Conservation (phyloP, 2,797 vertebrate species). For the Paedocypris micromegethes region DNA sequence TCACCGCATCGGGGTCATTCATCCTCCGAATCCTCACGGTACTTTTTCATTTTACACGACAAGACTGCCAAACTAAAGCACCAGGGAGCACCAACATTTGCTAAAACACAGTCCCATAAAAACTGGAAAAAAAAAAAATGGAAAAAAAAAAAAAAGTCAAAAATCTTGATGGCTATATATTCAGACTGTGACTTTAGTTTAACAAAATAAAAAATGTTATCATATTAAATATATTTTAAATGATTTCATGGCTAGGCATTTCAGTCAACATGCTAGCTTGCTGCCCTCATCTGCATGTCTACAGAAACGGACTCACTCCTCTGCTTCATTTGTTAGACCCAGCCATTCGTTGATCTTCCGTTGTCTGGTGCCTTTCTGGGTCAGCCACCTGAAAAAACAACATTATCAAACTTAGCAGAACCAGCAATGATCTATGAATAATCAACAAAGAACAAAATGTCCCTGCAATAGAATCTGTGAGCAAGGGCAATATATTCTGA, state of each 20-base stretch:
- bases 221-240: no score
- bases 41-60: conserved; percentile 46
- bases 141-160: conserved; percentile 6
- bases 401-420: conserved; percentile 2
- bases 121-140: conserved; percentile 5
- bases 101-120: conserved; percentile 49
- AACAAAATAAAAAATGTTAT: no score
- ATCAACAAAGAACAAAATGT: background rate
- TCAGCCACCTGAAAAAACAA: conserved; percentile 84
- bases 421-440: background rate
- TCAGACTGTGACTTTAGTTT: background rate
- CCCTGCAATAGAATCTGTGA: background rate
- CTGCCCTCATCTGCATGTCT: background rate
- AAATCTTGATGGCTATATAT: conserved; percentile 25
- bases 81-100: conserved; percentile 32
- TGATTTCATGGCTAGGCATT: no score
- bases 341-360: conserved; percentile 98
- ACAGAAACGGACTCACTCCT: conserved; percentile 81
- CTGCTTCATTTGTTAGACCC: conserved; percentile 87
- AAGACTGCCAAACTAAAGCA: conserved; percentile 58
- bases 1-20: conserved; percentile 4
- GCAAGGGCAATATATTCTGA: background rate
- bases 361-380: conserved; percentile 93
- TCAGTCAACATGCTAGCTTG: no score
- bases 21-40: conserved; percentile 46